These are phyloP conservation scores for Hypsopygia costalis DNA, from an alignment of 2,888 invertebrate species.

Conservation along the genomic window DNA sequence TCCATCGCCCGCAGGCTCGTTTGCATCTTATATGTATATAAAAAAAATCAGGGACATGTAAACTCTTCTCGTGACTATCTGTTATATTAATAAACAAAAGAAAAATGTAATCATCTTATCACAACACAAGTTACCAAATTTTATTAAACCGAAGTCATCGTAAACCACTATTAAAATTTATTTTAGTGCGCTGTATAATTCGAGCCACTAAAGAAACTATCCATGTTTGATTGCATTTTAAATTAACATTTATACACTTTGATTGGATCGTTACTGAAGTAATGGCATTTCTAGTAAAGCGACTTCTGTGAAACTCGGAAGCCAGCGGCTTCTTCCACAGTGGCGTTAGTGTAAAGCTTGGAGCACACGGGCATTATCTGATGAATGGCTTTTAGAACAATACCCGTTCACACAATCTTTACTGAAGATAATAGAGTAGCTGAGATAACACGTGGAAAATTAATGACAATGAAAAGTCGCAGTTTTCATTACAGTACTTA, in stretches of 20 bases:
- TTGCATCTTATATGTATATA: too few species aligned
- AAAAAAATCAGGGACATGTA: too few species aligned
- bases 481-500: not conserved
- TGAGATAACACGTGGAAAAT: not conserved
- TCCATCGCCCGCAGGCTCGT: too few species aligned
- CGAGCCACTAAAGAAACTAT: not conserved
- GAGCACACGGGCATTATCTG: slow-evolving; percentile 19
- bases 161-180: not conserved
- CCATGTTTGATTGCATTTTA: slow-evolving; percentile 1
- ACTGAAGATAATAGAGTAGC: slow-evolving; percentile 13
- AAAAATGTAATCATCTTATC: too few species aligned
- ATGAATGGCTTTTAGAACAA: slow-evolving; percentile 20
- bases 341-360: slow-evolving; percentile 27
- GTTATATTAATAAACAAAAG: too few species aligned
- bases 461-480: not conserved
- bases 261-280: not conserved
- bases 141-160: too few species aligned
- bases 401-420: slow-evolving; percentile 34
- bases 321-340: slow-evolving; percentile 14
- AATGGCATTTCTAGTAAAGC: not conserved
- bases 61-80: too few species aligned
- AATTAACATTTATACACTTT: not conserved
- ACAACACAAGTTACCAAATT: too few species aligned
- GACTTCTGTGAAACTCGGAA: slow-evolving; percentile 5
- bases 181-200: not conserved